A percentile compares a stretch with the other conserved stretches of the same genome.
Conservation (phyloP, 2,113 vertebrate species). For the Cranoglanis bouderius region DNA sequence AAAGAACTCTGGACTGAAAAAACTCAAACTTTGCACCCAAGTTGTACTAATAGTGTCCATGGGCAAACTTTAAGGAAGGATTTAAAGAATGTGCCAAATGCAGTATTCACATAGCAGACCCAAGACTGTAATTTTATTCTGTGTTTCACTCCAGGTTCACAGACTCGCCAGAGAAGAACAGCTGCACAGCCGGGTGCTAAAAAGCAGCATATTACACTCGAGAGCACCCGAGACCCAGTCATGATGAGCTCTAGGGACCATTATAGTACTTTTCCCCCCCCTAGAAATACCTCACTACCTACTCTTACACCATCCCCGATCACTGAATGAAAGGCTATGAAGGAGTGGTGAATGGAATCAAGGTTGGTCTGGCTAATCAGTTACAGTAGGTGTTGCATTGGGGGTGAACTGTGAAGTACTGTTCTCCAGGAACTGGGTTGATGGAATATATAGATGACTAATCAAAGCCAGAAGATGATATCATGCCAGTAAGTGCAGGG, state of each 20-base stretch:
- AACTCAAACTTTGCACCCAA: neutral
- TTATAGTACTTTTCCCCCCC: neutral
- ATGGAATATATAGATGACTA: neutral
- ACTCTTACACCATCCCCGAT: neutral
- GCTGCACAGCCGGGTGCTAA: neutral
- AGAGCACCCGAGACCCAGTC: neutral
- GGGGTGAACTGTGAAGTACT: neutral
- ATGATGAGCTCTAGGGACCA: neutral
- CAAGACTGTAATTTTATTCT: neutral
- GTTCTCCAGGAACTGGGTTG: neutral
- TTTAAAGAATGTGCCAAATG: neutral
- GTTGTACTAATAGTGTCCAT: neutral
- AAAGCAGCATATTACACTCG: neutral
- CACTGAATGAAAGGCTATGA: neutral
- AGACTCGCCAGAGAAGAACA: neutral
- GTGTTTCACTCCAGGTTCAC: neutral
- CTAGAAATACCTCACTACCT: neutral
- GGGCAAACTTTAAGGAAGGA: neutral
- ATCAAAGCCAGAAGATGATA: neutral
- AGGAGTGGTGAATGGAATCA: neutral
- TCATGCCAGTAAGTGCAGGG: neutral
- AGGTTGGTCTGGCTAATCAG: neutral
- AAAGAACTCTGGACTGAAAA: neutral
- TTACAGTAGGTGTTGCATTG: neutral
- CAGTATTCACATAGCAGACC: neutral